Percentiles rank a stretch among this genome's conserved stretches.
phyloP scores from a whole-genome alignment of 2,888 invertebrate species.

The Piscicola geometra region DNA sequence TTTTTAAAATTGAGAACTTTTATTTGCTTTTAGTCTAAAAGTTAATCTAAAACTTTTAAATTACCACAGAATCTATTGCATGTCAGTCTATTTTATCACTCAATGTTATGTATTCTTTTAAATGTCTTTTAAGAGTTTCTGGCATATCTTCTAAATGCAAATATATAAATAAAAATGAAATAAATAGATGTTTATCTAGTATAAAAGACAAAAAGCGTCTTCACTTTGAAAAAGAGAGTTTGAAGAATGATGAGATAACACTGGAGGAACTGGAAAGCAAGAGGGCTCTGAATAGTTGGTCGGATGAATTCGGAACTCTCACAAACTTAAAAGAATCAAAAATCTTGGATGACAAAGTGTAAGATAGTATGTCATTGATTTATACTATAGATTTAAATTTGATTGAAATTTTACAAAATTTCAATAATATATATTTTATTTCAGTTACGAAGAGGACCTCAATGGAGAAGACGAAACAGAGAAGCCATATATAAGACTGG shows the following conservation, averaged over 20 bases:
- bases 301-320: not conserved
- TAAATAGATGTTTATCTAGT: not conserved
- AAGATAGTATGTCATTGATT: not conserved
- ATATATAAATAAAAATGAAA: not conserved
- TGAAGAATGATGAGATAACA: constrained; percentile 16
- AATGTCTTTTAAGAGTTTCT: not conserved
- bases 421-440: not conserved
- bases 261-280: not conserved
- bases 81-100: not conserved
- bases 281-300: not conserved
- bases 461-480: constrained; percentile 39
- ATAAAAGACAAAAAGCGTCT: not conserved
- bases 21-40: not conserved
- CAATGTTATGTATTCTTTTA: not conserved
- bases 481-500: constrained; percentile 34
- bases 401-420: not conserved
- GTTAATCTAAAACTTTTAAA: too few species aligned
- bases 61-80: not conserved
- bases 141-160: not conserved
- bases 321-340: not conserved
- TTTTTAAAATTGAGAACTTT: too few species aligned
- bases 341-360: not conserved
- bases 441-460: constrained; percentile 21
- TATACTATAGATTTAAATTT: not conserved
- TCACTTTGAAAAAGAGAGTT: not conserved